Conservation (phyloP, 2,888 invertebrate species). For the Diarsia brunnea region DNA sequence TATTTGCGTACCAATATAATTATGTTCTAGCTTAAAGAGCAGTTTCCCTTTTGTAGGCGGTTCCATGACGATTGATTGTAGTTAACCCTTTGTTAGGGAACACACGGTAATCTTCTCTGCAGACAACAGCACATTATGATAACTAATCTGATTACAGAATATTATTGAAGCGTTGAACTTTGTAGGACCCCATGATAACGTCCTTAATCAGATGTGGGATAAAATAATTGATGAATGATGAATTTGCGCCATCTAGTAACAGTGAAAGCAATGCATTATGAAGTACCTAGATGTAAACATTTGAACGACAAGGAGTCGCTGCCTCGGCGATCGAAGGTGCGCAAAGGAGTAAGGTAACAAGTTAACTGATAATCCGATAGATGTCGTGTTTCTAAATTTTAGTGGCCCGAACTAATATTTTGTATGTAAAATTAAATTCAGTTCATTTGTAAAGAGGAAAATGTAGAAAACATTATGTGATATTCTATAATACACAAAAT, state of each 20-base stretch:
- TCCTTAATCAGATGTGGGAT: neutral
- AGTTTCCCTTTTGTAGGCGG: neutral
- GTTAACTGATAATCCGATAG: conserved; percentile 1
- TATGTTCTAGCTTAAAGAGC: neutral
- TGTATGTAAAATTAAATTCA: too few species aligned
- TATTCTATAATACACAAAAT: neutral
- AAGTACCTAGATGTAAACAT: neutral
- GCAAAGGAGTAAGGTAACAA: neutral
- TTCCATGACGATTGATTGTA: neutral
- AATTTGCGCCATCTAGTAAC: conserved; percentile 44
- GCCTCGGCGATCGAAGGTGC: too few species aligned
- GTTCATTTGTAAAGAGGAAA: too few species aligned
- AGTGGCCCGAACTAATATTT: too few species aligned
- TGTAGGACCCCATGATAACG: accelerated
- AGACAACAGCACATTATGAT: too few species aligned
- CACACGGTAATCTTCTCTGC: neutral
- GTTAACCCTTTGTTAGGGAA: neutral
- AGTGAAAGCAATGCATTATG: conserved; percentile 8
- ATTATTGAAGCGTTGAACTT: neutral
- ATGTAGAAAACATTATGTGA: too few species aligned
- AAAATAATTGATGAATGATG: conserved; percentile 9
- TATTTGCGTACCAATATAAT: conserved; percentile 7
- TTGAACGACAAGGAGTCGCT: neutral
- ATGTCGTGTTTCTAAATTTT: conserved; percentile 22
- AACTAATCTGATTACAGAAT: neutral